Evolutionary conservation across 2,888 invertebrate genomes (phyloP), one percentile per base, ranked within the genome.

Genomic region (Cryptosula pallasiana): DNA sequence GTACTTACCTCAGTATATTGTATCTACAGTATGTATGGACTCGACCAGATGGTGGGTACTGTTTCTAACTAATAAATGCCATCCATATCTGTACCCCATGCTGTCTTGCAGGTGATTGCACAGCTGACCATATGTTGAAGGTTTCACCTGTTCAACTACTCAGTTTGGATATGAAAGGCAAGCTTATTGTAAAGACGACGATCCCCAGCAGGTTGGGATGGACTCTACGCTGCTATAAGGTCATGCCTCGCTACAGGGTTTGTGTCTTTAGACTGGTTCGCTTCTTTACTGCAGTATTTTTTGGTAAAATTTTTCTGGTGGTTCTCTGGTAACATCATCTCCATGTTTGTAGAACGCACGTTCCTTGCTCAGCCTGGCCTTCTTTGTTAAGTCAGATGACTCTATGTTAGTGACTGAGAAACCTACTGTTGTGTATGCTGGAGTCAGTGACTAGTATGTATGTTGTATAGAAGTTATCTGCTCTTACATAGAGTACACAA

Each of bases 171-270:
- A 90, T 92, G 90, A 86, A 84, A 34, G 87, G 88, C 55, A 90
- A 90, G 84, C 80, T 92, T 20, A 88, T 92, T 55, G 80, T 88
- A 1, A 89, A 88, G 73, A 83, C 91, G 20, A 83, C 87, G 36
- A 80, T 92, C 16, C 89, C 89, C 0, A 84, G 89, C 0, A 81
- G 89, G 34, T 73, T 74, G 20, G 69, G 71, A 1, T 34, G 85
- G 1, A 82, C 5, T 63, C 63, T 90, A 27, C 88, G 88, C 81
- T 89, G 90, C 0, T 92, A 88, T 78, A 92, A 92, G 88, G 90
- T 91, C 36, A 78, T 79, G 69, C 79, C 78, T 29, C 75, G 82
- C 55, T 73, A 78, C 29, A 81, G 81, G 80, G 83, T 83, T 73
- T 72, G 58, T 72, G 20, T 16, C 34, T n/a, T 27, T 27, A n/a